phyloP scores from a whole-genome alignment of 64 coral and sea anemone species.

The Anthopleura sola region DNA sequence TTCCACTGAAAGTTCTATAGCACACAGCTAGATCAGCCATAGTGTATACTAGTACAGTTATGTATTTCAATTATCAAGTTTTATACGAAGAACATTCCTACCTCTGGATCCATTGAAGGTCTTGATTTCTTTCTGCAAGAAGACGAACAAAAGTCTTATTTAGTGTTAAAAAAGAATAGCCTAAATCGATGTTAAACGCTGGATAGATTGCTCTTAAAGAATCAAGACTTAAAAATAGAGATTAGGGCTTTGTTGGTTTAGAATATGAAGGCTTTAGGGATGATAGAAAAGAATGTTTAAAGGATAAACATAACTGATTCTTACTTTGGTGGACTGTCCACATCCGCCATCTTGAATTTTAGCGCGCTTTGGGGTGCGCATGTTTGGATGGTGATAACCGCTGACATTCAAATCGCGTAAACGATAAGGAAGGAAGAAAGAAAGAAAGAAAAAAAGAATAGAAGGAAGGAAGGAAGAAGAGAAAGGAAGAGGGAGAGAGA shows the following conservation, averaged over 20 bases:
- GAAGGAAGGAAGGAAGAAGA: background rate
- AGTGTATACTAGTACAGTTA: background rate
- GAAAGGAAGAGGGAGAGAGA: background rate
- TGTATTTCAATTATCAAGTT: too few relatives aligned
- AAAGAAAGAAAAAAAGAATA: background rate
- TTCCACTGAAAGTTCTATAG: too few relatives aligned
- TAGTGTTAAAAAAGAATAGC: background rate
- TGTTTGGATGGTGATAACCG: background rate
- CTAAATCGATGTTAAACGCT: background rate
- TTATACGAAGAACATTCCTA: background rate
- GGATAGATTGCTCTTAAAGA: background rate
- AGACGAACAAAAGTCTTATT: background rate
- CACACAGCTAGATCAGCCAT: too few relatives aligned
- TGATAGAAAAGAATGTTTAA: background rate
- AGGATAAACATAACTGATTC: background rate
- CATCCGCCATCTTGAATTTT: slow-evolving; percentile 76
- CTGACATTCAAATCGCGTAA: background rate
- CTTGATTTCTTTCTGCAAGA: background rate
- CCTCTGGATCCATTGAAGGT: background rate
- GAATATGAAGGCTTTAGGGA: background rate
- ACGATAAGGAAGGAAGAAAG: background rate
- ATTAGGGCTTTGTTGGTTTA: background rate
- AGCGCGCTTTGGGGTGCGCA: slow-evolving; percentile 42
- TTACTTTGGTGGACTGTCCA: slow-evolving; percentile 21
- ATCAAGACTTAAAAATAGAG: background rate